Percentiles rank a stretch among this genome's conserved stretches.
Evolutionary conservation across 2,888 invertebrate species (phyloP).

Genomic region (Coremacera marginata): DNA sequence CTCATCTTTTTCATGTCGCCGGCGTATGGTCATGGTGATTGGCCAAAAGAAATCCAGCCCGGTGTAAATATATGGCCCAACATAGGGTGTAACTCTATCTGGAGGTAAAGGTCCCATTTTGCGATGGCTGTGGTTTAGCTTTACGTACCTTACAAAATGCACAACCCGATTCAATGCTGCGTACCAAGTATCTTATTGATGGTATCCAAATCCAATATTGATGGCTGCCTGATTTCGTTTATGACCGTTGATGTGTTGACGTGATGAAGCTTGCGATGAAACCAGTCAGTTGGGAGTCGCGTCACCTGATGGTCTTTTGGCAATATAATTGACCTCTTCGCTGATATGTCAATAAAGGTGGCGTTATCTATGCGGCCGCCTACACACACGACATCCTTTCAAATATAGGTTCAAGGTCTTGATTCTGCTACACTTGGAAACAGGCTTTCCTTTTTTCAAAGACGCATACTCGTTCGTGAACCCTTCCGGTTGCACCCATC

Average conservation of each 20-base stretch:
- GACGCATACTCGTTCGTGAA: neutral
- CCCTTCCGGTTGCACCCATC: slow-evolving; percentile 1
- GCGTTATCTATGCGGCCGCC: neutral
- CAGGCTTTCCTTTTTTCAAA: neutral
- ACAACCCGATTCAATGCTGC: slow-evolving; percentile 11
- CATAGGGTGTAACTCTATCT: slow-evolving; percentile 32
- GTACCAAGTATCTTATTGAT: neutral
- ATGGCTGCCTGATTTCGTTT: neutral
- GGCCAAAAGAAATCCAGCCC: slow-evolving; percentile 47
- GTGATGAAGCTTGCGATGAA: too few species aligned
- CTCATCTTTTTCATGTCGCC: slow-evolving; percentile 40
- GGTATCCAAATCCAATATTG: too few species aligned
- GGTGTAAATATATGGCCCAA: slow-evolving; percentile 43
- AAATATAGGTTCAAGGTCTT: neutral
- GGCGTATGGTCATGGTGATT: slow-evolving; percentile 2
- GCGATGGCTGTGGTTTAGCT: slow-evolving; percentile 35
- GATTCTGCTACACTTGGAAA: neutral
- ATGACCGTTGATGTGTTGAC: slow-evolving; percentile 30
- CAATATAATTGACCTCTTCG: neutral
- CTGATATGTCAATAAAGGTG: neutral
- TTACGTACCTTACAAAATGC: slow-evolving; percentile 27
- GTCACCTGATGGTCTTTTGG: neutral
- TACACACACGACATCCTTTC: neutral
- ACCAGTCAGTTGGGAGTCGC: neutral
- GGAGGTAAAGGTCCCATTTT: slow-evolving; percentile 43